Percentiles rank a stretch among this genome's conserved stretches.
phyloP scores from a whole-genome alignment of 2,113 vertebrate species.

The Sakesphorus luctuosus region DNA sequence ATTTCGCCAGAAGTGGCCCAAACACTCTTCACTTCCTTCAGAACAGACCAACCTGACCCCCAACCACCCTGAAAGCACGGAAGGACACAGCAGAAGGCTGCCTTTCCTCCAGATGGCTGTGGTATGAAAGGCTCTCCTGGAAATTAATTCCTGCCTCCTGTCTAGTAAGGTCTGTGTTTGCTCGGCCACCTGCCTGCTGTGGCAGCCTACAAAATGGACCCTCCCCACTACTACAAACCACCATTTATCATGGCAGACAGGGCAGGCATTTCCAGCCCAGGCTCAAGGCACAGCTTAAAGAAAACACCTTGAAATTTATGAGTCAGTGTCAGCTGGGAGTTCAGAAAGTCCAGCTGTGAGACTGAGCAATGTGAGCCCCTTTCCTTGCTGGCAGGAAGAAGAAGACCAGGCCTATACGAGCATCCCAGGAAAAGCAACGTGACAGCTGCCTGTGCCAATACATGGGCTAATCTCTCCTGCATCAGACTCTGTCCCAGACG shows the following conservation, averaged over 20 bases:
- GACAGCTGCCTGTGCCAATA: neutral
- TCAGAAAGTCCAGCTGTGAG: neutral
- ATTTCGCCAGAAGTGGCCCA: neutral
- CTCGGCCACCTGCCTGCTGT: neutral
- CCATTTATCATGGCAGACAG: neutral
- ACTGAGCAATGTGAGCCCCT: neutral
- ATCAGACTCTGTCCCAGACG: neutral
- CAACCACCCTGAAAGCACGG: neutral
- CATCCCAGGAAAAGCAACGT: neutral
- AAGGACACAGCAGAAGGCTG: neutral
- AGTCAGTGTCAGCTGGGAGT: neutral
- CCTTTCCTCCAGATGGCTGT: neutral
- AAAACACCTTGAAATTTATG: neutral
- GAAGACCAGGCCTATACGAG: neutral
- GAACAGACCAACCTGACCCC: neutral
- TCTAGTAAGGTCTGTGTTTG: neutral
- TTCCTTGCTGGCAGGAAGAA: neutral
- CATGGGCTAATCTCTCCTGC: neutral
- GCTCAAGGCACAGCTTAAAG: neutral
- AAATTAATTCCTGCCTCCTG: neutral
- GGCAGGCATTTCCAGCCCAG: neutral
- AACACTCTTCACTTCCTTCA: neutral
- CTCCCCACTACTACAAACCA: neutral
- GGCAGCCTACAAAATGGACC: neutral
- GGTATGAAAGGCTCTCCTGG: neutral